Percentiles rank a stretch among this genome's conserved stretches.
Conservation (phyloP, 1,140 invertebrate genomes). For the Drosophila takahashii region DNA sequence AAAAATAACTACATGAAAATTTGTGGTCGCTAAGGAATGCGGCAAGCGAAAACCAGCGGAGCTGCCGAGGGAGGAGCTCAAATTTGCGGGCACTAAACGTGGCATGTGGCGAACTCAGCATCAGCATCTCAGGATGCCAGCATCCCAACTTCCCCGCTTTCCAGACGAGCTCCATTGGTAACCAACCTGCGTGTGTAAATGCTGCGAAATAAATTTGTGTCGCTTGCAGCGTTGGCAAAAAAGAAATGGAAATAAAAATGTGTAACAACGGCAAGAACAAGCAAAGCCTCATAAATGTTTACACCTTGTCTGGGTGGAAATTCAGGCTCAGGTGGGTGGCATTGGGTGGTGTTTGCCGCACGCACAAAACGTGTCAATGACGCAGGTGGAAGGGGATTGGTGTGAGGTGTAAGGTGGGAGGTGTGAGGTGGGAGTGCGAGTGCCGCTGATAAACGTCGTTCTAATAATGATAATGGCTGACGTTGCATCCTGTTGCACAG, state of each 20-base stretch:
- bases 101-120: constrained; percentile 64
- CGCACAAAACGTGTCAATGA: constrained; percentile 75
- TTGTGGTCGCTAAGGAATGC: constrained; percentile 75
- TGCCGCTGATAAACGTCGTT: constrained; percentile 59
- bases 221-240: constrained; percentile 65
- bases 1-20: constrained; percentile 81
- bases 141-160: neutral
- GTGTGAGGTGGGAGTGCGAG: neutral
- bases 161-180: constrained; percentile 5
- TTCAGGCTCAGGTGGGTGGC: constrained; percentile 21
- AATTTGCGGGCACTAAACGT: constrained; percentile 79
- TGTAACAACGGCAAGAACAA: constrained; percentile 48
- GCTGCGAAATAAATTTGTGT: constrained; percentile 79
- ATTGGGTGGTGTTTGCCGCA: constrained; percentile 8
- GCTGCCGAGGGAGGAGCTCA: constrained; percentile 48
- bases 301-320: constrained; percentile 65
- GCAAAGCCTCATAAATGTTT: constrained; percentile 74
- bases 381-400: constrained; percentile 14
- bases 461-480: constrained; percentile 77
- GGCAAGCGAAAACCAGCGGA: constrained; percentile 26
- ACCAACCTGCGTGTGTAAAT: constrained; percentile 66
- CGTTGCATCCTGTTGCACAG: constrained; percentile 57
- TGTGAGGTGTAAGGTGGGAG: neutral
- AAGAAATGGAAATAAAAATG: constrained; percentile 48
- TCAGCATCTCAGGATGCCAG: constrained; percentile 16